These are phyloP conservation scores for Dolichotis patagonum DNA, from an alignment of 2,113 vertebrate genomes.

Conservation along the genomic window DNA sequence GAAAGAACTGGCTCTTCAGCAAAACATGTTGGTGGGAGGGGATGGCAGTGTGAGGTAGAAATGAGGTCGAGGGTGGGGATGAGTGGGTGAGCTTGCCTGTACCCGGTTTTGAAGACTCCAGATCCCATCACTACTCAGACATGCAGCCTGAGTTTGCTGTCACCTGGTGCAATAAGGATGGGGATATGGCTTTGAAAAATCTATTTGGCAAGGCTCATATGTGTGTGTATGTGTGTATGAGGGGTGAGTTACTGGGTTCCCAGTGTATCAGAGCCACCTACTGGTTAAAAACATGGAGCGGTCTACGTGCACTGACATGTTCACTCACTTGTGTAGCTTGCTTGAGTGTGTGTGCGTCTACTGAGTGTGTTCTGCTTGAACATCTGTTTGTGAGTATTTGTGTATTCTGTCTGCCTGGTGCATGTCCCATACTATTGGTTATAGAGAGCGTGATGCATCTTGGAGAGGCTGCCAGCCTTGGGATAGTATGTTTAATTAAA, in stretches of 20 bases:
- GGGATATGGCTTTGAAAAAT: background rate
- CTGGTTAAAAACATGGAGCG: background rate
- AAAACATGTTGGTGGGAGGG: background rate
- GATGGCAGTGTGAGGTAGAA: background rate
- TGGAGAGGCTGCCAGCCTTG: background rate
- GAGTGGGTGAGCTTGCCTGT: accelerated
- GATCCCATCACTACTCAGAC: background rate
- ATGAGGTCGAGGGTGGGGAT: no score
- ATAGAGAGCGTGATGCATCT: background rate
- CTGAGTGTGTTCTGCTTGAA: background rate
- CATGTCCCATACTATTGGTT: background rate
- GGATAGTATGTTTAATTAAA: slow-evolving; percentile 48
- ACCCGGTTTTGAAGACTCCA: background rate
- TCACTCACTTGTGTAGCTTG: background rate
- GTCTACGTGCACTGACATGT: background rate
- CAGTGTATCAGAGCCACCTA: background rate
- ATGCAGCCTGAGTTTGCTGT: background rate
- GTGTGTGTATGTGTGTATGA: background rate
- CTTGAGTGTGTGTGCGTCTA: background rate
- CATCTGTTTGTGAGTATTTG: background rate
- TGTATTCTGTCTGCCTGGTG: background rate
- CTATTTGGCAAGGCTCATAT: background rate
- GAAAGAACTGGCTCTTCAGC: slow-evolving; percentile 25
- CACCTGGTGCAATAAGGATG: background rate
- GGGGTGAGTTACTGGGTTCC: background rate